Conservation (phyloP, 2,888 invertebrate genomes). For the Octonoba sinensis region DNA sequence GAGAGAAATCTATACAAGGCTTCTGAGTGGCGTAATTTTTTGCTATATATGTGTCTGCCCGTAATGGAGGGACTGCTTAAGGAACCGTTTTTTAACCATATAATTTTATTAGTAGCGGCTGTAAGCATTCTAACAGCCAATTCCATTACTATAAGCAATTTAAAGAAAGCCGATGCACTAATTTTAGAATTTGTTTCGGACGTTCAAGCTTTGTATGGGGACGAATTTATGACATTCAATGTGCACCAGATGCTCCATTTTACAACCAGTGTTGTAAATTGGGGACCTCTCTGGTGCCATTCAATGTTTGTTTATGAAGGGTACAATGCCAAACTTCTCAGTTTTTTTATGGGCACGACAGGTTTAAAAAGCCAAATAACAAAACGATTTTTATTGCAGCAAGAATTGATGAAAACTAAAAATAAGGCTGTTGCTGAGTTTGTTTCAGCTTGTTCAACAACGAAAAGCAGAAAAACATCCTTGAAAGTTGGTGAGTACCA, state of each 20-base stretch:
- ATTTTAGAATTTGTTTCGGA: neutral
- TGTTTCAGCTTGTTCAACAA: no score
- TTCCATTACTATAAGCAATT: neutral
- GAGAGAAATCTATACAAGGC: neutral
- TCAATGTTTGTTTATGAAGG: slow-evolving; percentile 13
- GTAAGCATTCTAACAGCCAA: neutral
- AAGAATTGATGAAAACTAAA: neutral
- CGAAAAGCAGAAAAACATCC: neutral
- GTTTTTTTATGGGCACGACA: neutral
- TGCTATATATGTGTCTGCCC: neutral
- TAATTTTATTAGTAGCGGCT: neutral
- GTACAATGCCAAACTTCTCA: neutral
- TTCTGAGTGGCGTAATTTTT: neutral
- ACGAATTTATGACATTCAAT: slow-evolving; percentile 2
- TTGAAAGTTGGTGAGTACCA: no score
- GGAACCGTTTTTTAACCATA: neutral
- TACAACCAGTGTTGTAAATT: neutral
- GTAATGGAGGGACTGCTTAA: neutral
- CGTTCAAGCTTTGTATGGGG: neutral
- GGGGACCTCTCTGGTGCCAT: slow-evolving; percentile 1
- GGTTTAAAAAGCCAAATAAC: no score
- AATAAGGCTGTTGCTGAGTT: neutral
- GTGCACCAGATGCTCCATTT: neutral
- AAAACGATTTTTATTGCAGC: slow-evolving; percentile 2
- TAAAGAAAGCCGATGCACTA: neutral